Evolutionary conservation across 2,888 invertebrate genomes (phyloP), one percentile per base, ranked within the genome.

Genomic region (Oscheius sp.): DNA sequence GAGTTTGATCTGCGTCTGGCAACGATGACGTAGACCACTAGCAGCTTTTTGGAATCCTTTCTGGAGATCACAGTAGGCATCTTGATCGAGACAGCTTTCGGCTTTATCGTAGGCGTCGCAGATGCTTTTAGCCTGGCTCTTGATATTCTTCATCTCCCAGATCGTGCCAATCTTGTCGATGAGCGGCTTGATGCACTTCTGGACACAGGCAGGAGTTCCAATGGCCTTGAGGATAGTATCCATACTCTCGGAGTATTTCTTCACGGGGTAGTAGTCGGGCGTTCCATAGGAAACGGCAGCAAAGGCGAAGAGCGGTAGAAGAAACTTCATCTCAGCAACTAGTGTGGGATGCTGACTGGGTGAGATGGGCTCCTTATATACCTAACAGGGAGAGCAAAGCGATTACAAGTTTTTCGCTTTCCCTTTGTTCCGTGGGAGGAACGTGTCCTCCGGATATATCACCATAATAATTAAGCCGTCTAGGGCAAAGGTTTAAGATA

Each of bases 181-280:
- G 73, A 81, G 77, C 21, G 73, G 75, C 29, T 81, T 77, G 29
- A 81, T 77, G 69, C 81, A 81, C 13, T 76, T 77, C 27, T 76
- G 43, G 77, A 81, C 77, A 27, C 81, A 81, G 18, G 49, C 49
- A 27, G 77, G 77, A 23, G 78, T 74, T 2, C 81, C 81, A 16
- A 81, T 58, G 21, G 81, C 77, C n/a, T 75, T 73, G 43, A 81
- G 76, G 41, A 80, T 78, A 9, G 78, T 78, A 52, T 80, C 77
- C 2, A 77, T 75, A 46, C 53, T 53, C 18, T 23, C 41, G 21
- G 23, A 12, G 43, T 23, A 66, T 16, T 64, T 58, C 25, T 2
- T n/a, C 16, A 29, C 1, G n/a, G 58, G 58, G n/a, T 7, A 1
- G 35, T 3, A 35, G 35, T n/a, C n/a, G n/a, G n/a, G n/a, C n/a